Evolutionary conservation across 2,797 vertebrate species (phyloP), one percentile per base, ranked within the genome.

Genomic region (Mastacembelus armatus): DNA sequence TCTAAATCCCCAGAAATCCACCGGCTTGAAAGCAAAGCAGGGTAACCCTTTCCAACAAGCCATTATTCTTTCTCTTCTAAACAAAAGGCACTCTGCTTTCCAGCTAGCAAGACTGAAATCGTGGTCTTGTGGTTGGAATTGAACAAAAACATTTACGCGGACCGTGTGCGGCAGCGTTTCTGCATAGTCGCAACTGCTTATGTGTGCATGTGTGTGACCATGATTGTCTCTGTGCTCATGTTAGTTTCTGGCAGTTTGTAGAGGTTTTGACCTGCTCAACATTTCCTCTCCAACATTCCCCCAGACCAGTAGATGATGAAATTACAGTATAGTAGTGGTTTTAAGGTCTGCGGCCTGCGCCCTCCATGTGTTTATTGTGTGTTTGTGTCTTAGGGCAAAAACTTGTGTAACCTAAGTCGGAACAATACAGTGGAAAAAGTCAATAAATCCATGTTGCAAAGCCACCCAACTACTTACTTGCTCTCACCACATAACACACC

Each of bases 1-100:
- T 77, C 33, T 77, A 87, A 90, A 88, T 88, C 86, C 85, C 27
- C 69, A 73, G 71, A 85, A 88, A 88, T 86, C 87, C 85, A 85
- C 77, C 69, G 49, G 72, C 74, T 90, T 80, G 81, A 85, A 69
- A 80, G 68, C 42, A 71, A 77, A 84, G 65, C 65, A 47, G 72
- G 47, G 51, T 44, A 68, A 78, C 71, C 54, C 74, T 56, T 73
- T 84, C 87, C 85, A 88, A 77, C 66, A 52, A 75, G 55, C 65
- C 54, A 60, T 84, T 78, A 78, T 80, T 86, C 75, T 74, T 70
- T 72, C 80, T 70, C 64, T 57, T 80, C 66, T 62, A 86, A 89
- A 89, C 84, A 81, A 80, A 89, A 81, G 77, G 64, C 55, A 77
- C 67, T 81, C 49, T 6, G 74, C 74, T 83, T 82, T 84, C 72